Percentiles rank a stretch among this genome's conserved stretches.
These are phyloP conservation scores for Lithosia quadra DNA, from an alignment of 2,888 invertebrate species.

Conservation along the genomic window DNA sequence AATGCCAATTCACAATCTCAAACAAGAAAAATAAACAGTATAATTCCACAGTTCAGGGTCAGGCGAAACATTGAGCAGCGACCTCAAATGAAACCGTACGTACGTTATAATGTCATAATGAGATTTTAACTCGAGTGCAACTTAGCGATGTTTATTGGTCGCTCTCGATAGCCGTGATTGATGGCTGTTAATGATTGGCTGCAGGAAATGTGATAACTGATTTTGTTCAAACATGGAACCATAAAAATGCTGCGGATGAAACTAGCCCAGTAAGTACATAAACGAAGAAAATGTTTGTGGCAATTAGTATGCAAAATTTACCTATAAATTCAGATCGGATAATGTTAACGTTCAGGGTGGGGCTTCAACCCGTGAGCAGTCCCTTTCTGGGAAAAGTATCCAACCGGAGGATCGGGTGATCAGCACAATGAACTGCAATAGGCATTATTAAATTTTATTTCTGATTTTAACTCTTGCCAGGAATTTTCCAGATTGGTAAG, in stretches of 20 bases:
- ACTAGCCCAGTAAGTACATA: not conserved
- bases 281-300: not conserved
- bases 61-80: constrained; percentile 30
- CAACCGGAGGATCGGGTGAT: no score
- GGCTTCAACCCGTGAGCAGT: not conserved
- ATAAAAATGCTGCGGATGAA: not conserved
- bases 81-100: constrained; percentile 53
- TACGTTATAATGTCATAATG: constrained; percentile 47
- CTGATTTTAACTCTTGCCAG: no score
- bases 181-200: constrained; percentile 45
- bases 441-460: no score
- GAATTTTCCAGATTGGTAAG: no score
- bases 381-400: no score
- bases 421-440: no score
- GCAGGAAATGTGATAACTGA: constrained; percentile 22
- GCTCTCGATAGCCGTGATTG: constrained; percentile 44
- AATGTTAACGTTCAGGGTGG: no score
- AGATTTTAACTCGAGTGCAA: constrained; percentile 55
- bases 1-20: constrained; percentile 2
- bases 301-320: no score
- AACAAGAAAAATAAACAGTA: constrained; percentile 20
- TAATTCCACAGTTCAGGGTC: constrained; percentile 45
- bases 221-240: constrained; percentile 10
- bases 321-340: no score
- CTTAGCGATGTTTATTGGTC: constrained; percentile 46